Evolutionary conservation across 2,797 vertebrate genomes (phyloP).

Genomic region (Esox masquinongy): DNA sequence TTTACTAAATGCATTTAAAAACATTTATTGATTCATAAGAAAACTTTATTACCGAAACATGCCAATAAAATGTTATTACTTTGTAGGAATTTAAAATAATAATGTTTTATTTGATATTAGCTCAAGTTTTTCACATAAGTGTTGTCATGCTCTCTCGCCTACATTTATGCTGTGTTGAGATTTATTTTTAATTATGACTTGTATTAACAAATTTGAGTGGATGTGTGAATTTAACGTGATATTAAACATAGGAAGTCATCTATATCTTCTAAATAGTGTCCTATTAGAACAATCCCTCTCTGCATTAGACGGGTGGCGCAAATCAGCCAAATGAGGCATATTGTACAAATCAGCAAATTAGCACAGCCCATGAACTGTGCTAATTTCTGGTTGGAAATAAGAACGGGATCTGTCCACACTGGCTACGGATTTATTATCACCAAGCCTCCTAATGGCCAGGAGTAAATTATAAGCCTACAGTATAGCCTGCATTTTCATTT

Average conservation of each 20-base stretch:
- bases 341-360: slow-evolving; percentile 84
- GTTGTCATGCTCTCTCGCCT: slow-evolving; percentile 62
- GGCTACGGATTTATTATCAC: slow-evolving; percentile 79
- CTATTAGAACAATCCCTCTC: slow-evolving; percentile 76
- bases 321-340: slow-evolving; percentile 84
- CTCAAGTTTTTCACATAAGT: slow-evolving; percentile 45
- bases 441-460: slow-evolving; percentile 77
- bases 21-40: slow-evolving; percentile 44
- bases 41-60: slow-evolving; percentile 56
- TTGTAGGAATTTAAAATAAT: slow-evolving; percentile 57
- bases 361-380: slow-evolving; percentile 81
- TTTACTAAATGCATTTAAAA: slow-evolving; percentile 50
- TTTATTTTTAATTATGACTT: slow-evolving; percentile 70
- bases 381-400: slow-evolving; percentile 79
- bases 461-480: slow-evolving; percentile 79
- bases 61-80: slow-evolving; percentile 63
- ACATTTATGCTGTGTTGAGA: slow-evolving; percentile 65
- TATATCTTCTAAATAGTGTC: slow-evolving; percentile 72
- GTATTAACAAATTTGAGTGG: slow-evolving; percentile 69
- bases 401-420: slow-evolving; percentile 75
- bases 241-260: slow-evolving; percentile 72
- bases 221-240: slow-evolving; percentile 72
- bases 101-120: slow-evolving; percentile 57
- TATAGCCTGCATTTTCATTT: slow-evolving; percentile 49
- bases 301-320: slow-evolving; percentile 75